Conservation (phyloP, 1,140 invertebrate genomes). For the Drosophila yakuba region DNA sequence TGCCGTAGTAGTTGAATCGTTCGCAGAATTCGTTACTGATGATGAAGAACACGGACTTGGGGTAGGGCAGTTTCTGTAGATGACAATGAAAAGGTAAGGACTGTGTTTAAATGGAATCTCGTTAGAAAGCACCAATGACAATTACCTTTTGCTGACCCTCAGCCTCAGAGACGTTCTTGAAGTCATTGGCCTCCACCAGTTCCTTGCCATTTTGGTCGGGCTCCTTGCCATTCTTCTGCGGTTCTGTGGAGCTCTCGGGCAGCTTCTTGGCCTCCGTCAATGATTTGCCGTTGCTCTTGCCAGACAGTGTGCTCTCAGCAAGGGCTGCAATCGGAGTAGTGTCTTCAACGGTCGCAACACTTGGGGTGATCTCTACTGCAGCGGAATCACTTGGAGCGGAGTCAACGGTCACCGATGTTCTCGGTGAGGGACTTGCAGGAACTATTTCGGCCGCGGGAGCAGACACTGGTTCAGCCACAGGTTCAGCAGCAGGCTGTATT, state of each 20-base stretch:
- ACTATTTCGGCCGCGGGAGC: slow-evolving; percentile 2
- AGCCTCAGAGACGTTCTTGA: slow-evolving; percentile 60
- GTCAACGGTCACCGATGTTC: not conserved
- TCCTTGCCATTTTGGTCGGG: slow-evolving; percentile 50
- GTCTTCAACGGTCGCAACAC: slow-evolving; percentile 1
- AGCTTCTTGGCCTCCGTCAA: slow-evolving; percentile 27
- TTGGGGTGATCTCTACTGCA: not conserved
- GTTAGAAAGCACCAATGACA: not conserved
- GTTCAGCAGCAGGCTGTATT: slow-evolving; percentile 41
- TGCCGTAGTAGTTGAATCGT: slow-evolving; percentile 97
- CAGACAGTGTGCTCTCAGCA: not conserved
- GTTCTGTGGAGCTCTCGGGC: slow-evolving; percentile 8
- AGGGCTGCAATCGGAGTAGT: not conserved
- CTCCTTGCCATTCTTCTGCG: slow-evolving; percentile 37
- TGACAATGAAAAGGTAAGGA: not conserved
- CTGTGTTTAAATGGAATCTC: no score
- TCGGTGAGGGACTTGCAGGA: not conserved
- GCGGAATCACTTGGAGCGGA: not conserved
- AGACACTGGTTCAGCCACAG: slow-evolving; percentile 17
- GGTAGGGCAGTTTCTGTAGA: slow-evolving; percentile 91
- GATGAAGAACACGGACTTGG: slow-evolving; percentile 96
- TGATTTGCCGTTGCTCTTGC: slow-evolving; percentile 43
- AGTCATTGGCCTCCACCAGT: slow-evolving; percentile 25
- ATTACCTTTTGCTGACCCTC: slow-evolving; percentile 79
- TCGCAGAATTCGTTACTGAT: slow-evolving; percentile 98